Evolutionary conservation across 2,888 invertebrate species (phyloP), one percentile per base, ranked within the genome.

Genomic region (Drosophila putrida): DNA sequence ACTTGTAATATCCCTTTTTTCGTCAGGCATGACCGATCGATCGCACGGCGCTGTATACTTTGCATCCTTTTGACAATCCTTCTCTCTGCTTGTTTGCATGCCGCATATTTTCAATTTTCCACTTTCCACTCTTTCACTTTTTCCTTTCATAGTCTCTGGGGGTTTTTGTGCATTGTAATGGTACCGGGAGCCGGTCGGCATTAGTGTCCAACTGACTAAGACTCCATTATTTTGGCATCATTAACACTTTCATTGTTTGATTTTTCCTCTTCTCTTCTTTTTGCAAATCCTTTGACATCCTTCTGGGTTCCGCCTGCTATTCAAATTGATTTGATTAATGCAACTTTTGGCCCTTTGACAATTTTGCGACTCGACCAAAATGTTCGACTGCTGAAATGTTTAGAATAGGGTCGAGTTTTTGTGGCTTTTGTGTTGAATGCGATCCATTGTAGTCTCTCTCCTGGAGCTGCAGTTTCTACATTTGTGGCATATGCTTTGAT

Each of bases 161-260:
- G 11, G 25, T 41, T 75, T 82, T 85, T 81, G 9, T 79, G 85
- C 85, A 68, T 82, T 79, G 85, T 89, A 88, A 85, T 89, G 84
- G 43, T 49, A 33, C 27, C 4, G 53, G 62, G 47, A 59, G 41
- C 51, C 31, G 20, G 41, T 47, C 31, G 20, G 36, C 36, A 28
- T 47, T 38, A 36, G 25, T 13, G 47, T 13, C 38, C 41, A n/a
- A 39, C 27, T 31, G 66, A 62, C 54, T 68, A 55, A 58, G 51
- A 43, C 75, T 80, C 68, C 76, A 80, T 89, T 84, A 80, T 82
- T 82, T 88, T 75, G 81, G 84, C 83, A 90, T 87, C 90, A 90
- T 87, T 87, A 87, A 90, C 87, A 87, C 87, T 71, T 89, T 66
- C 67, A 78, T 87, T 87, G 87, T 90, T 67, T 66, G 44, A 61